Base-by-base conservation (phyloP, 2,113 vertebrate species). In the Takifugu flavidus region DNA sequence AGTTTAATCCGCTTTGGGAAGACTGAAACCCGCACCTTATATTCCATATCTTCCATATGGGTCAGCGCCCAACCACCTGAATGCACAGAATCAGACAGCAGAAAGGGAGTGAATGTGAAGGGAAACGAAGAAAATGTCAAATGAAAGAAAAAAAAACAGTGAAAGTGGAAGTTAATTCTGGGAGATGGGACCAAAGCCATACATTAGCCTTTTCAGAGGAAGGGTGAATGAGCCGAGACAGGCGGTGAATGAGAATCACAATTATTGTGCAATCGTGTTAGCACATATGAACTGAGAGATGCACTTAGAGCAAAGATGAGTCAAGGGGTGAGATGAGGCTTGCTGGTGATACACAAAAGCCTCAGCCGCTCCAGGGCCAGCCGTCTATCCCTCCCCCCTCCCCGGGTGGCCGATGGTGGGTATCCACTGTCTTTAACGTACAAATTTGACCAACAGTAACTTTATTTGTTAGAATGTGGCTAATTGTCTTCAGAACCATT, bases 221-320 rank as follows among this genome's bases (percentile, higher is more conserved):
- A 52, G 65, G 66, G 56, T 71, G 68, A 77, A 34, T 46, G 49
- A 68, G 47, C 82, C 52, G 42, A 67, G 71, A 63, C 49, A 55
- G 62, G 28, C 45, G 5, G 25, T 61, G 53, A 77, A 68, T 56
- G 46, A 5, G 49, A 73, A 70, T 63, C 56, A 59, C 27, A 63
- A 61, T 71, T 65, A 82, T 69, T 74, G 77, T 81, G 78, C 46
- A 79, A 79, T 83, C 83, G 72, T 53, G 42, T 79, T 76, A 77
- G 70, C 45, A 73, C 56, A 75, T 67, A 70, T 49, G 25, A 62
- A 56, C 49, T 57, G 58, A 56, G 56, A 59, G 63, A 55, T 64
- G 45, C n/a, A 61, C 58, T 70, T 53, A 25, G 54, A 68, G 59
- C 44, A 28, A 42, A 6, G 28, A 52, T 64, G 56, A 67, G 59